These are phyloP conservation scores for Holotrichia oblita DNA, from an alignment of 1,140 invertebrate genomes.

Conservation along the genomic window DNA sequence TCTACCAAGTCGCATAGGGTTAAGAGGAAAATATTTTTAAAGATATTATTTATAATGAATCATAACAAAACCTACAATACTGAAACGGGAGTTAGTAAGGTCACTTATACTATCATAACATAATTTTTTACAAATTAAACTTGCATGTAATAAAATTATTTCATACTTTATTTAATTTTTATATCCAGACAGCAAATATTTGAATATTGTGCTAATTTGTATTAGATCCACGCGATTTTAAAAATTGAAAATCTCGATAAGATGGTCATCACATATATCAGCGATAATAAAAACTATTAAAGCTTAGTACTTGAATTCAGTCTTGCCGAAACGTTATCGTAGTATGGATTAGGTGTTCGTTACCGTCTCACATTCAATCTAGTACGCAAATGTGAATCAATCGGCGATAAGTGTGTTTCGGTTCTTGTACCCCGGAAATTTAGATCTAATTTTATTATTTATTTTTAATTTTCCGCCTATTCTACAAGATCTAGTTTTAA, in stretches of 20 bases:
- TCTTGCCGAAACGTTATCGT: neutral
- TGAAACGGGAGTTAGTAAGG: too few species aligned
- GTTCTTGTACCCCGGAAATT: neutral
- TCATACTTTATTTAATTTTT: too few species aligned
- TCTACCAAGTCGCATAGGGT: too few species aligned
- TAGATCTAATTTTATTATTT: neutral
- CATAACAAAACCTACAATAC: too few species aligned
- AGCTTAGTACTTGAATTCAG: neutral
- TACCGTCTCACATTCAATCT: neutral
- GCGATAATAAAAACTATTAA: conserved; percentile 2
- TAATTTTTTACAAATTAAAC: too few species aligned
- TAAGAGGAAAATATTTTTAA: too few species aligned
- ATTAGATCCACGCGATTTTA: neutral
- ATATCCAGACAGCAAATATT: too few species aligned
- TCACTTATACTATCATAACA: too few species aligned
- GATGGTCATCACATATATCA: neutral
- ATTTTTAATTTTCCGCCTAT: neutral
- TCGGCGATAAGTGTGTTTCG: neutral
- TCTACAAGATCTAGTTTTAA: neutral
- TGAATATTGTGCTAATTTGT: too few species aligned
- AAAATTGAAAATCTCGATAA: conserved; percentile 33
- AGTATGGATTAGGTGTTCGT: neutral
- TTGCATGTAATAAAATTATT: too few species aligned
- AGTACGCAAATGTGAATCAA: conserved; percentile 24
- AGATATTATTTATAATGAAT: too few species aligned